A percentile compares a stretch with the other conserved stretches of the same genome.
phyloP scores from a whole-genome alignment of 2,797 vertebrate genomes.

The Enteromius afrohamiltoni region DNA sequence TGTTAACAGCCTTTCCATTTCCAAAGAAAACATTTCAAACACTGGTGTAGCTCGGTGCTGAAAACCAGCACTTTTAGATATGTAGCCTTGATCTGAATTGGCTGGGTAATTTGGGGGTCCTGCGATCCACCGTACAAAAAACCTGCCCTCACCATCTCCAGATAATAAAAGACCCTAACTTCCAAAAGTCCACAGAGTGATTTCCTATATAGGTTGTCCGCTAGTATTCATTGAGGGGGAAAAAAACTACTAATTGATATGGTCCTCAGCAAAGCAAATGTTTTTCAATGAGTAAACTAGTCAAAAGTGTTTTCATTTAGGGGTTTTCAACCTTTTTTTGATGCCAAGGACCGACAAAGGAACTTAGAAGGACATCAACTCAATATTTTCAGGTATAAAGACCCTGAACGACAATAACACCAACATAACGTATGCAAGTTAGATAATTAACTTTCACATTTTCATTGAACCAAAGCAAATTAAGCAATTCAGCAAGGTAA shows the following conservation, averaged over 20 bases:
- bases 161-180: not conserved
- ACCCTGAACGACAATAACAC: not conserved
- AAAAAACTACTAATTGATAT: not conserved
- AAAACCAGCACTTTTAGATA: conserved; percentile 19
- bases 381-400: not conserved
- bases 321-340: not conserved
- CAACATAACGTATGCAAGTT: not conserved
- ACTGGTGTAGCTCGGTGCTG: conserved; percentile 12
- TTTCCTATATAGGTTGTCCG: not conserved
- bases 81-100: conserved; percentile 26
- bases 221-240: not conserved
- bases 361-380: not conserved
- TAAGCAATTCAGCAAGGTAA: not conserved
- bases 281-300: not conserved
- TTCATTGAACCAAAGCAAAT: not conserved
- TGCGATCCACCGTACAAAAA: conserved; percentile 2
- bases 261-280: not conserved
- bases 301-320: not conserved
- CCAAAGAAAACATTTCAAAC: conserved; percentile 44
- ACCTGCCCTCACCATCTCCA: not conserved
- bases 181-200: not conserved
- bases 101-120: conserved; percentile 16
- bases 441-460: not conserved
- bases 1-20: conserved; percentile 48
- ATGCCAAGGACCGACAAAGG: not conserved